Evolutionary conservation across 1,140 invertebrate species (phyloP).

Genomic region (Drosophila pachea): DNA sequence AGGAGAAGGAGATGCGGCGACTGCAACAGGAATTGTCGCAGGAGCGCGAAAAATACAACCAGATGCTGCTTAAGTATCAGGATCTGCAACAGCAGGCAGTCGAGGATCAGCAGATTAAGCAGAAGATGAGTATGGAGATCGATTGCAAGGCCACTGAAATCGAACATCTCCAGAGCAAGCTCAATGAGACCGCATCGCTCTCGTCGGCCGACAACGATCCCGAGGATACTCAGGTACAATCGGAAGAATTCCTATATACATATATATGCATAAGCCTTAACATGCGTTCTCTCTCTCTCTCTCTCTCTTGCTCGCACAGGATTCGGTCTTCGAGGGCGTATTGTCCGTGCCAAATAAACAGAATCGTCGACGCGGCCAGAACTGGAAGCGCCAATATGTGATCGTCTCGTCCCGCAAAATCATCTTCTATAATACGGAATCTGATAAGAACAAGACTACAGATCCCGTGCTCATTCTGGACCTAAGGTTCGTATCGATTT

Average conservation of each 20-base stretch:
- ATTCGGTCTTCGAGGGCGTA: constrained; percentile 95
- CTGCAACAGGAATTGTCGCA: constrained; percentile 97
- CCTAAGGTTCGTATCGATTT: constrained; percentile 84
- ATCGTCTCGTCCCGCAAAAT: constrained; percentile 98
- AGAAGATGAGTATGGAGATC: constrained; percentile 94
- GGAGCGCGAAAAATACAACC: constrained; percentile 95
- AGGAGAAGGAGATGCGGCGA: constrained; percentile 96
- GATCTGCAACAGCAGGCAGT: constrained; percentile 88
- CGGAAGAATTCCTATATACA: constrained; percentile 12
- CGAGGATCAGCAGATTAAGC: constrained; percentile 84
- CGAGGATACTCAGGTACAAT: constrained; percentile 82
- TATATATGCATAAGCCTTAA: constrained; percentile 11
- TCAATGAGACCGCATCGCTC: constrained; percentile 93
- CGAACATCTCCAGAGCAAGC: constrained; percentile 92
- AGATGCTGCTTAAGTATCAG: constrained; percentile 90
- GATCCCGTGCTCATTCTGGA: constrained; percentile 97
- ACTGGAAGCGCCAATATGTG: constrained; percentile 98
- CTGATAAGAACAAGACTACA: constrained; percentile 93
- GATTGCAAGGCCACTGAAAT: constrained; percentile 98
- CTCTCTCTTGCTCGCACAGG: constrained; percentile 80
- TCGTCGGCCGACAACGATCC: constrained; percentile 93
- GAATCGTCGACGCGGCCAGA: constrained; percentile 94
- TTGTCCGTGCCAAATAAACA: constrained; percentile 96
- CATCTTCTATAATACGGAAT: constrained; percentile 97
- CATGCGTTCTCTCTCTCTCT: constrained; percentile 26